Evolutionary conservation across 2,113 vertebrate species (phyloP).

Genomic region (Hucho hucho): DNA sequence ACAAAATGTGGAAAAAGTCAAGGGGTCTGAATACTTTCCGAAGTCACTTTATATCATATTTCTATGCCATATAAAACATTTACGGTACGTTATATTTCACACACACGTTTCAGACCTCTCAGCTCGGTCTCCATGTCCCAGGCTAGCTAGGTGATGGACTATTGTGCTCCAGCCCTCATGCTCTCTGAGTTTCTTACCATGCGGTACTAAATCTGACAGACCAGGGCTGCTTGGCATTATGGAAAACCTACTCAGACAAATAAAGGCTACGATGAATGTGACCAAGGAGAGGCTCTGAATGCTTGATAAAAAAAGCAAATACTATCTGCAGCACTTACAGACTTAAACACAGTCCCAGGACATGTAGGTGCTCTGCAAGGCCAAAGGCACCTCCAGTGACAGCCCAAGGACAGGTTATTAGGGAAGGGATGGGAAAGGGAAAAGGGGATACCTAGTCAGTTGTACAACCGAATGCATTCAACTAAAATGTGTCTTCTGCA

Average conservation of each 20-base stretch:
- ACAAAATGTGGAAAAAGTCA: no score
- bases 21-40: no score
- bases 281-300: background rate
- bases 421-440: background rate
- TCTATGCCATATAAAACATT: no score
- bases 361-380: slow-evolving; percentile 15
- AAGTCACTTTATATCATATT: no score
- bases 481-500: no score
- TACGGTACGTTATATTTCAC: no score
- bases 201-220: no score
- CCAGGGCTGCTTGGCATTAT: background rate
- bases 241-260: background rate
- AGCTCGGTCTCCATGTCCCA: background rate
- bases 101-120: background rate
- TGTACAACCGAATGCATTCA: no score
- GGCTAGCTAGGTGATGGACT: background rate
- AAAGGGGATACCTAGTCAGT: no score
- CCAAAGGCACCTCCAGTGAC: slow-evolving; percentile 16
- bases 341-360: slow-evolving; percentile 13
- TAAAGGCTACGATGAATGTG: background rate
- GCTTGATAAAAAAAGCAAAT: slow-evolving; percentile 19
- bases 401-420: slow-evolving; percentile 44
- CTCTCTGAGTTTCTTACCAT: no score
- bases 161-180: background rate
- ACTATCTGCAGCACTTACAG: background rate